Evolutionary conservation across 2,797 vertebrate genomes (phyloP).

Genomic region (Pipistrellus pygmaeus): DNA sequence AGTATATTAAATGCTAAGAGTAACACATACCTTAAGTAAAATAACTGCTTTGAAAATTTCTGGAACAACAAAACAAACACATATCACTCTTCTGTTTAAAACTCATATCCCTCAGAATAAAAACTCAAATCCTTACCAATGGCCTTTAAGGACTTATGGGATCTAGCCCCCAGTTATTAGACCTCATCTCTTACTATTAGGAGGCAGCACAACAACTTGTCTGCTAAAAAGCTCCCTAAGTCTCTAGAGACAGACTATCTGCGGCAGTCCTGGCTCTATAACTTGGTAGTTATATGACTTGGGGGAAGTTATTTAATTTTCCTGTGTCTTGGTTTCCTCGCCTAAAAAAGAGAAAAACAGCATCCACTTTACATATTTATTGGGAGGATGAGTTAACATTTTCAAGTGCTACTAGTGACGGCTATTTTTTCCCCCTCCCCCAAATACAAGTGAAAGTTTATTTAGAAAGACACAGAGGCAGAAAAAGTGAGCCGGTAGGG

Average conservation of each 20-base stretch:
- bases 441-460: background rate
- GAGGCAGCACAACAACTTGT: background rate
- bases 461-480: background rate
- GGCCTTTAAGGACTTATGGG: background rate
- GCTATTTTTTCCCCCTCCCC: background rate
- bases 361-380: background rate
- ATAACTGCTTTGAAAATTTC: conserved; percentile 50
- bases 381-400: conserved; percentile 31
- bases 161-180: background rate
- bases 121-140: background rate
- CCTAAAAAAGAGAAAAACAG: conserved; percentile 41
- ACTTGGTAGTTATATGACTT: background rate
- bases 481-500: background rate
- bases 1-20: conserved; percentile 39
- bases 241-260: background rate
- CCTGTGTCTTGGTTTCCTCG: conserved; percentile 21
- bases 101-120: background rate
- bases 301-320: background rate
- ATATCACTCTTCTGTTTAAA: conserved; percentile 25
- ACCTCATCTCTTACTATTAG: background rate
- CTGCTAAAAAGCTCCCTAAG: background rate
- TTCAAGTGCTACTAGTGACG: conserved; percentile 27
- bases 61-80: background rate
- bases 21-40: background rate
- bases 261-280: background rate